Percentiles rank a stretch among this genome's conserved stretches.
Conservation (phyloP, 2,113 vertebrate genomes). For the Nannobrachium achirus region DNA sequence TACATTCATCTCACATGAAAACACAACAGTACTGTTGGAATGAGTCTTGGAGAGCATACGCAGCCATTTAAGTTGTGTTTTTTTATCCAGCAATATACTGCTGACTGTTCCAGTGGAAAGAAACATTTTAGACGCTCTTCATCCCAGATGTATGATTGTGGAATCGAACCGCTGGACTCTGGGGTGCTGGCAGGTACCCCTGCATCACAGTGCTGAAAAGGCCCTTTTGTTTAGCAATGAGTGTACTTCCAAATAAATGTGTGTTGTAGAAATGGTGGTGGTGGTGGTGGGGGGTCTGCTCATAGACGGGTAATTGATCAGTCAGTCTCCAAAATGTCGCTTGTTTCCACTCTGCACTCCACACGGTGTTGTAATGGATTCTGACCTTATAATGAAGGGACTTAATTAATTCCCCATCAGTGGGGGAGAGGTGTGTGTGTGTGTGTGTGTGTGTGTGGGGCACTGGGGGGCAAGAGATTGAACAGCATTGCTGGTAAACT, state of each 20-base stretch:
- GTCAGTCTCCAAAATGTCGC: slow-evolving; percentile 35
- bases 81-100: no score
- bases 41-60: no score
- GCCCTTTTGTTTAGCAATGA: slow-evolving; percentile 25
- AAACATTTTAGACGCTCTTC: no score
- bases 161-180: no score
- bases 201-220: no score
- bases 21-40: no score
- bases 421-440: slow-evolving; percentile 4
- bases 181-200: no score
- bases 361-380: slow-evolving; percentile 41
- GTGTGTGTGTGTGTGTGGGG: background rate
- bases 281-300: slow-evolving; percentile 1
- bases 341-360: slow-evolving; percentile 3
- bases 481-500: slow-evolving; percentile 5
- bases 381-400: slow-evolving; percentile 58
- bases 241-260: slow-evolving; percentile 36
- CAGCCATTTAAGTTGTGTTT: no score
- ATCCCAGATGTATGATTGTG: no score
- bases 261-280: slow-evolving; percentile 18
- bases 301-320: slow-evolving; percentile 38
- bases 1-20: no score
- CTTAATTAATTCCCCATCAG: slow-evolving; percentile 52
- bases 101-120: no score
- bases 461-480: background rate